Evolutionary conservation across 2,113 vertebrate species (phyloP).

Genomic region (Mungos mungo): DNA sequence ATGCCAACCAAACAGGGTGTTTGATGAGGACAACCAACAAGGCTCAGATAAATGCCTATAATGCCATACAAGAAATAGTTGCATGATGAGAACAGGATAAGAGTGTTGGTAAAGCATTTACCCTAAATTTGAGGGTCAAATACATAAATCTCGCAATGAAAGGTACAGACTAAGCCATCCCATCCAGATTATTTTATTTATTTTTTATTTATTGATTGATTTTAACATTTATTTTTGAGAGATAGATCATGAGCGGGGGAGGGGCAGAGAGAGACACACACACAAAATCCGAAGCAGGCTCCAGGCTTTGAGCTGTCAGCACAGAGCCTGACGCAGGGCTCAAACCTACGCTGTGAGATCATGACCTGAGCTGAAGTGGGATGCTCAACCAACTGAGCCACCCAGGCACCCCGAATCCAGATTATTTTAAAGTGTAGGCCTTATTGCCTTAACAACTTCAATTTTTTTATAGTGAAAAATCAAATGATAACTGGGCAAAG

Average conservation of each 20-base stretch:
- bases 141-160: background rate
- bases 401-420: background rate
- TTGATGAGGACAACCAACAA: constrained; percentile 40
- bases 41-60: constrained; percentile 45
- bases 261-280: too few species aligned
- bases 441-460: background rate
- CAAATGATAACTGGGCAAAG: background rate
- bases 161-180: background rate
- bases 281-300: too few species aligned
- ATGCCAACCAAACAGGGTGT: constrained; percentile 68
- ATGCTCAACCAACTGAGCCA: background rate
- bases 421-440: background rate
- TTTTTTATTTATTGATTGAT: background rate
- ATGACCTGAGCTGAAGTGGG: too few species aligned
- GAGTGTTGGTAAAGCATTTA: constrained; percentile 53
- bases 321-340: too few species aligned
- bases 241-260: too few species aligned
- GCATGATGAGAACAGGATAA: constrained; percentile 63
- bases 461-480: constrained; percentile 38
- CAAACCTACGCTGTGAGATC: too few species aligned
- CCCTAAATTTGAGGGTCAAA: background rate
- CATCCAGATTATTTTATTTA: background rate
- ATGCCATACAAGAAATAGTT: constrained; percentile 34
- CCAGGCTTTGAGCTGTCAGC: too few species aligned
- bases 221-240: too few species aligned